Evolutionary conservation across 2,113 vertebrate species (phyloP).

Genomic region (Pangasianodon gigas): DNA sequence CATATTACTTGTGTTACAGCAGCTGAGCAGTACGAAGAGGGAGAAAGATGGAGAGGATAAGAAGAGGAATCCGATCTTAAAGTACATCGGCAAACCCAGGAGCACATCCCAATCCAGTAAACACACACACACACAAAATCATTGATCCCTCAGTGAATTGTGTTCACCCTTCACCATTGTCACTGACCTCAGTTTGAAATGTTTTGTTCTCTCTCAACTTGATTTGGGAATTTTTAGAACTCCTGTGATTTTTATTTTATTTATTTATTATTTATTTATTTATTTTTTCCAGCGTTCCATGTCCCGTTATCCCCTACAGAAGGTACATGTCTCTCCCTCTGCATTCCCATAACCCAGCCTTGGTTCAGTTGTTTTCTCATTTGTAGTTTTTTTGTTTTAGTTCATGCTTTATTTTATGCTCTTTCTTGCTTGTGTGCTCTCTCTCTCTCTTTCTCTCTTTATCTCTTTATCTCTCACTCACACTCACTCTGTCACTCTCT

Average conservation of each 20-base stretch:
- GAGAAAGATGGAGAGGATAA: slow-evolving; percentile 86
- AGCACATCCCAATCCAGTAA: slow-evolving; percentile 89
- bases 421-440: background rate
- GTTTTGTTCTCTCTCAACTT: slow-evolving; percentile 16
- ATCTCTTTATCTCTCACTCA: background rate
- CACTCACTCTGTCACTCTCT: background rate
- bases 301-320: slow-evolving; percentile 74
- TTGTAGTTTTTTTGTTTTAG: background rate
- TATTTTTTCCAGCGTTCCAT: slow-evolving; percentile 71
- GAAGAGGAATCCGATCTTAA: slow-evolving; percentile 90
- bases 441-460: background rate
- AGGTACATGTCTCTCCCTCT: slow-evolving; percentile 63
- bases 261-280: background rate
- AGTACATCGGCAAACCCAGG: slow-evolving; percentile 90
- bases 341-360: slow-evolving; percentile 18
- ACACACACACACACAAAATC: slow-evolving; percentile 43
- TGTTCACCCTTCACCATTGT: background rate
- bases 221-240: slow-evolving; percentile 39
- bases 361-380: background rate
- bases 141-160: background rate
- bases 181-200: slow-evolving; percentile 16
- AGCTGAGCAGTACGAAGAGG: slow-evolving; percentile 81
- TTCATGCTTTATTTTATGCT: background rate
- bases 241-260: slow-evolving; percentile 50
- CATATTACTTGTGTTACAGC: slow-evolving; percentile 57